phyloP scores from a whole-genome alignment of 1,140 invertebrate genomes.

The Aphelinus atriplicis region DNA sequence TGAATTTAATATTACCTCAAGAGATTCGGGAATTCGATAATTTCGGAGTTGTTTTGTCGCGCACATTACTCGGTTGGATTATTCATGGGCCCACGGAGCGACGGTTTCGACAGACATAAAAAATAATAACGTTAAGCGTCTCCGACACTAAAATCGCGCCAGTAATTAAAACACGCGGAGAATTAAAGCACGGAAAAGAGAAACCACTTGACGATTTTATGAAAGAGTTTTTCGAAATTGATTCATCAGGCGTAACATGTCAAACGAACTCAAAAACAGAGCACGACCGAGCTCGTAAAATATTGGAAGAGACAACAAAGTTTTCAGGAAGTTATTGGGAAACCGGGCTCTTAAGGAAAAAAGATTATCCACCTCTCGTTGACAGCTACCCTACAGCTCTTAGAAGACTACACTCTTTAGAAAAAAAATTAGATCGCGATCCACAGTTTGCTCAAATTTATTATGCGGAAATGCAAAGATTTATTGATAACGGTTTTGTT shows the following conservation, averaged over 20 bases:
- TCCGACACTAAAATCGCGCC: not conserved
- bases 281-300: slow-evolving; percentile 15
- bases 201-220: slow-evolving; percentile 10
- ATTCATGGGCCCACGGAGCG: slow-evolving; percentile 27
- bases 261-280: not conserved
- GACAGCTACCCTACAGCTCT: slow-evolving; percentile 15
- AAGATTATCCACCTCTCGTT: not conserved
- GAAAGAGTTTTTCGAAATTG: slow-evolving; percentile 26
- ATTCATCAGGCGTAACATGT: slow-evolving; percentile 28
- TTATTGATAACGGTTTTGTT: slow-evolving; percentile 41
- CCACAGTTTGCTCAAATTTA: slow-evolving; percentile 22
- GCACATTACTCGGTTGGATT: slow-evolving; percentile 37
- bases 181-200: too few relatives aligned
- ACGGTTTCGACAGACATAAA: not conserved
- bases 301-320: slow-evolving; percentile 25
- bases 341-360: slow-evolving; percentile 38
- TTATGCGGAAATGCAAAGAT: slow-evolving; percentile 34
- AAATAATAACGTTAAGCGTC: not conserved
- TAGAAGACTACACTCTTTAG: slow-evolving; percentile 23
- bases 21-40: not conserved
- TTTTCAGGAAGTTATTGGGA: slow-evolving; percentile 35
- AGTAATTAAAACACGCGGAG: too few relatives aligned
- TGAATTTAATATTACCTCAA: slow-evolving; percentile 15
- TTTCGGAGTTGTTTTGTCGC: slow-evolving; percentile 19
- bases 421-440: slow-evolving; percentile 22